Percentiles rank a stretch among this genome's conserved stretches.
Evolutionary conservation across 2,888 invertebrate genomes (phyloP).

Genomic region (Pandemis cinnamomeana): DNA sequence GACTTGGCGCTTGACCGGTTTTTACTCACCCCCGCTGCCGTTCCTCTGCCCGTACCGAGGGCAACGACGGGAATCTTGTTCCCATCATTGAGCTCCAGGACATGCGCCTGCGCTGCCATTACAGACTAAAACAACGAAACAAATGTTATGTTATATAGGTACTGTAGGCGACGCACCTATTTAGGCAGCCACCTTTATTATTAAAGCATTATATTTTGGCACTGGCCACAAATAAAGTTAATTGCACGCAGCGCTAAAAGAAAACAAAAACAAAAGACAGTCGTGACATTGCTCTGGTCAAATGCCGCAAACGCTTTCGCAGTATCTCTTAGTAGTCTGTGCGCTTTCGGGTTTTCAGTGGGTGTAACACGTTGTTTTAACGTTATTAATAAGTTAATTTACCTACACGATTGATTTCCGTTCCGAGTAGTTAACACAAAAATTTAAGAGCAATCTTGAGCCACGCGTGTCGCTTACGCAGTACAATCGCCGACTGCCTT

Average conservation of each 20-base stretch:
- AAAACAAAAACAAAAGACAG: no score
- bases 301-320: no score
- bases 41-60: slow-evolving; percentile 63
- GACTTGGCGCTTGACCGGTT: not conserved
- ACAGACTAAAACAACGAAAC: slow-evolving; percentile 49
- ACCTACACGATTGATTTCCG: not conserved
- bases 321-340: no score
- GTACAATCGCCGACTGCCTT: not conserved
- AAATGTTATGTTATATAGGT: no score
- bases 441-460: not conserved
- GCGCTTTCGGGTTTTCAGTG: no score
- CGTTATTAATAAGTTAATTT: not conserved
- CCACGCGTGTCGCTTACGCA: not conserved
- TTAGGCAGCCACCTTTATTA: no score
- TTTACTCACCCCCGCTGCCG: slow-evolving; percentile 50
- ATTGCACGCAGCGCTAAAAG: no score
- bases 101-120: slow-evolving; percentile 53
- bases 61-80: slow-evolving; percentile 68
- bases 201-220: no score
- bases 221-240: no score
- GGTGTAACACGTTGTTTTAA: no score
- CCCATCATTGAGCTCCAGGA: slow-evolving; percentile 67
- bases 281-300: no score
- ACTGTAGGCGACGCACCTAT: no score
- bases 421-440: not conserved